Evolutionary conservation across 1,140 invertebrate species (phyloP).

Genomic region (Cephus cinctus): DNA sequence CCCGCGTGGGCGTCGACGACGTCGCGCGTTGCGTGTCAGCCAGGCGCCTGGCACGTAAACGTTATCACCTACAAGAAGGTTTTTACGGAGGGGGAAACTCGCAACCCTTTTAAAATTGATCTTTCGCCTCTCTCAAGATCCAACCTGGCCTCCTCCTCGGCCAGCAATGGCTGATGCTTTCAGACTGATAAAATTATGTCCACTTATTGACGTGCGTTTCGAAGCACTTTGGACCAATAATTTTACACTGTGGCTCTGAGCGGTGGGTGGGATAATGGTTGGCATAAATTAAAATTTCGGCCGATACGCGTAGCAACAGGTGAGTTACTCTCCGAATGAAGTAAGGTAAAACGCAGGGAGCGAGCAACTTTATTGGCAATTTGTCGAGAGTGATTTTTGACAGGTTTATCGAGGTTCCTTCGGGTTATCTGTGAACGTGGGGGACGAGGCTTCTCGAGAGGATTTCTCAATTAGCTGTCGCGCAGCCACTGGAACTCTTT

Average conservation of each 20-base stretch:
- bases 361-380: constrained; percentile 35
- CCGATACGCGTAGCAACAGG: constrained; percentile 40
- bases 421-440: constrained; percentile 11
- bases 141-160: no score
- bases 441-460: not conserved
- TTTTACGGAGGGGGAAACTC: no score
- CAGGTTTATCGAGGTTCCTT: constrained; percentile 26
- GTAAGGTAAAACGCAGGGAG: constrained; percentile 28
- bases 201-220: no score
- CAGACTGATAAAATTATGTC: no score
- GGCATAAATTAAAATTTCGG: constrained; percentile 46
- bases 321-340: constrained; percentile 43
- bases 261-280: constrained; percentile 38
- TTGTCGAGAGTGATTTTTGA: constrained; percentile 26
- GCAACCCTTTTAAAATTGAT: no score
- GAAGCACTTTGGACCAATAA: no score
- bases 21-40: no score
- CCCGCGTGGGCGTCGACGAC: no score
- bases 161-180: no score
- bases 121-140: no score
- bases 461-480: constrained; percentile 32
- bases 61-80: no score
- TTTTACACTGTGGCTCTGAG: constrained; percentile 14
- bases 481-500: not conserved
- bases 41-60: no score